Evolutionary conservation across 2,113 vertebrate genomes (phyloP).

Genomic region (Connochaetes taurinus): DNA sequence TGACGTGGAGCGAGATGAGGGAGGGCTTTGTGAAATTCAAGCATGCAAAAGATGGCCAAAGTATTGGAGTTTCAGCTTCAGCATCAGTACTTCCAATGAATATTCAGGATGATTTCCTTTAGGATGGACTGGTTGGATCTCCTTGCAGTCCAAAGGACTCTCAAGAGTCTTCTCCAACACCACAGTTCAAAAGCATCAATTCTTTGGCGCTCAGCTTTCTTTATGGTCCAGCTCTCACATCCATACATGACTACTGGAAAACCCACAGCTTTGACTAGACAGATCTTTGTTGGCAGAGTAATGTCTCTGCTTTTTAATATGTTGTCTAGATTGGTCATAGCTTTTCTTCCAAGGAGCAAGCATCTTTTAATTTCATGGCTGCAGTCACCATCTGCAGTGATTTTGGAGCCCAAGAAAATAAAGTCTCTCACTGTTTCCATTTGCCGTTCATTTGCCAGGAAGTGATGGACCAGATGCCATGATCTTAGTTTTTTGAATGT

Average conservation of each 20-base stretch:
- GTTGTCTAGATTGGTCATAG: not conserved
- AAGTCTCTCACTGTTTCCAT: not conserved
- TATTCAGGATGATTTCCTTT: not conserved
- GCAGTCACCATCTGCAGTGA: not conserved
- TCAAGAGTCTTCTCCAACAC: not conserved
- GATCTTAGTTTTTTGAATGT: not conserved
- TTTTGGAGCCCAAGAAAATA: not conserved
- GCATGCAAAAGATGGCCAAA: not conserved
- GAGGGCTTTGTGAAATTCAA: fast-evolving
- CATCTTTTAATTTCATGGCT: not conserved
- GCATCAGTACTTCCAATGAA: not conserved
- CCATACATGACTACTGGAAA: not conserved
- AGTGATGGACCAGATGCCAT: not conserved
- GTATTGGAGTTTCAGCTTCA: not conserved
- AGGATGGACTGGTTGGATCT: not conserved
- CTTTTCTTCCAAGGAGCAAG: not conserved
- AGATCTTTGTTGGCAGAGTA: not conserved
- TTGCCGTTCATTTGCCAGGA: not conserved
- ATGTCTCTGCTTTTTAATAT: not conserved
- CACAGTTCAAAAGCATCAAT: not conserved
- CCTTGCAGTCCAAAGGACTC: not conserved
- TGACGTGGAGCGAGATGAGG: fast-evolving
- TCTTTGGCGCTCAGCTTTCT: not conserved
- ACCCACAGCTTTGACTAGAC: not conserved
- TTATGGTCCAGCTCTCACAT: not conserved